phyloP scores from a whole-genome alignment of 2,797 vertebrate genomes.

The Mallotus villosus region DNA sequence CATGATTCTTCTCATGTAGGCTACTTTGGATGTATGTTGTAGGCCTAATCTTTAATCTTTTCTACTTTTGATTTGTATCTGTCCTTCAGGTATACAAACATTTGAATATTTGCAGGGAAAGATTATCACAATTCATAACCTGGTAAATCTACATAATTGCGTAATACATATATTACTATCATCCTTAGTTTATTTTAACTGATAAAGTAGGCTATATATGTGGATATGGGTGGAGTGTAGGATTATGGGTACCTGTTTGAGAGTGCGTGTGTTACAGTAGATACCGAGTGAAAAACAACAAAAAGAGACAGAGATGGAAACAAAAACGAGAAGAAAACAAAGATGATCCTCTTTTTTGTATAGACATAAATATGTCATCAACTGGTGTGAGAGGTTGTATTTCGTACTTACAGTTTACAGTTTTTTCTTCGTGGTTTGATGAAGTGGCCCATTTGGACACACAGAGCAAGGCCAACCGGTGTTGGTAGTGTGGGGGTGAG shows the following conservation, averaged over 20 bases:
- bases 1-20: not conserved
- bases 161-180: too few species aligned
- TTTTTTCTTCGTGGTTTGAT: too few species aligned
- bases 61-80: not conserved
- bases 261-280: not conserved
- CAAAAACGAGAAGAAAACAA: not conserved
- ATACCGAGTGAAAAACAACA: not conserved
- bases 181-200: too few species aligned
- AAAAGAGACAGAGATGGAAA: too few species aligned
- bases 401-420: not conserved
- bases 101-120: not conserved
- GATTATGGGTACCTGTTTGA: not conserved
- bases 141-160: too few species aligned
- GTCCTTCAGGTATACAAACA: not conserved
- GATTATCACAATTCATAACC: not conserved
- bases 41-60: too few species aligned
- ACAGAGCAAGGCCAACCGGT: not conserved
- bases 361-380: not conserved
- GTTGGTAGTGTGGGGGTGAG: conserved; percentile 14
- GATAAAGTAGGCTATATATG: not conserved
- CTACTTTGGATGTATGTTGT: not conserved
- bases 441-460: not conserved
- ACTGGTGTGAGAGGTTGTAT: not conserved
- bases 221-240: not conserved
- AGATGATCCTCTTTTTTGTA: not conserved